phyloP scores from a whole-genome alignment of 2,797 vertebrate species.

The Myotis pilosus region DNA sequence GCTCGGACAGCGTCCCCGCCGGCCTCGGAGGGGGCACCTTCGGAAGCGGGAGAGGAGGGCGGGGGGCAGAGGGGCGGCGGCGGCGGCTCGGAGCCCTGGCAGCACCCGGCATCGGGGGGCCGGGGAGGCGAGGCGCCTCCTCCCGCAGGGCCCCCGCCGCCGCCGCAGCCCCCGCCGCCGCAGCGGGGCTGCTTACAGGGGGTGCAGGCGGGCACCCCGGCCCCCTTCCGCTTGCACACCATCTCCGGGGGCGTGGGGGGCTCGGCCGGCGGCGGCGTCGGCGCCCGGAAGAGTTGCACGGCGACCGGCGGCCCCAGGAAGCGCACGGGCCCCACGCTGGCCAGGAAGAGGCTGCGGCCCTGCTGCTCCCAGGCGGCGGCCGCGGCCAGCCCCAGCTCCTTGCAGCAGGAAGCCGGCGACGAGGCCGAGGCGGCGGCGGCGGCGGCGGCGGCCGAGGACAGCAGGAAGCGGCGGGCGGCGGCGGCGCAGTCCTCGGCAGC shows the following conservation, averaged over 20 bases:
- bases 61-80: conserved; percentile 80
- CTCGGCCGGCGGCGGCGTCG: conserved; percentile 68
- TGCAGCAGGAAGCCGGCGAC: conserved; percentile 83
- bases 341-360: conserved; percentile 86
- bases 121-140: conserved; percentile 72
- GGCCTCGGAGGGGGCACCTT: conserved; percentile 29
- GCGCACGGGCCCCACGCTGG: conserved; percentile 75
- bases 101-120: conserved; percentile 68
- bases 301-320: conserved; percentile 82
- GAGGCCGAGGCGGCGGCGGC: conserved; percentile 89
- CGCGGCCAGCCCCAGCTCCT: conserved; percentile 78
- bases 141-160: conserved; percentile 59
- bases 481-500: conserved; percentile 88
- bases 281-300: conserved; percentile 81
- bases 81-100: conserved; percentile 83
- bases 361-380: conserved; percentile 90
- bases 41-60: conserved; percentile 82
- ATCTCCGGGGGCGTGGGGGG: conserved; percentile 84
- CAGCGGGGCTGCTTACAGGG: conserved; percentile 95
- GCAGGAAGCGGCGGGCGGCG: conserved; percentile 83
- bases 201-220: conserved; percentile 83
- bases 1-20: conserved; percentile 50
- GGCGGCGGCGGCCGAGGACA: conserved; percentile 87
- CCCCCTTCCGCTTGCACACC: conserved; percentile 90
- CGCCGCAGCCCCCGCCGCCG: conserved; percentile 68